Evolutionary conservation across 2,797 vertebrate species (phyloP).

Genomic region (Sciurus vulgaris): DNA sequence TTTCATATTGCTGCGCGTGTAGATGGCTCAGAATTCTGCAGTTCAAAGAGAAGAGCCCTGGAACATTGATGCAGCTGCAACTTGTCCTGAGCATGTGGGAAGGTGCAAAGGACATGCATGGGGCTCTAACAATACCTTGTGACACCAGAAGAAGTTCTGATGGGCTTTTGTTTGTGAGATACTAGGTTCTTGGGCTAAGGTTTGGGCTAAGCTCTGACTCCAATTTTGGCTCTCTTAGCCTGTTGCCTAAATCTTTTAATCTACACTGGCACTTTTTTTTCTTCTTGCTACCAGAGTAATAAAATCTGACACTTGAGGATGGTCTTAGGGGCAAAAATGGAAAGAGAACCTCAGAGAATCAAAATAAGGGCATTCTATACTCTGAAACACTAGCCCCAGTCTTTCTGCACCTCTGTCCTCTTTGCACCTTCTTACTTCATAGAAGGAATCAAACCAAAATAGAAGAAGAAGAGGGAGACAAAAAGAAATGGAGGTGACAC

Average conservation of each 20-base stretch:
- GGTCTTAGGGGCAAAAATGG: neutral
- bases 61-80: neutral
- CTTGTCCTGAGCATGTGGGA: neutral
- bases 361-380: neutral
- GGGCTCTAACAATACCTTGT: neutral
- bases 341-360: conserved; percentile 18
- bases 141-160: neutral
- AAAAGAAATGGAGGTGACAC: conserved; percentile 23
- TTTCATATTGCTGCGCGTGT: neutral
- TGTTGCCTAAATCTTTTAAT: conserved; percentile 53
- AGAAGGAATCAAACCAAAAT: conserved; percentile 23
- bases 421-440: conserved; percentile 9
- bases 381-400: neutral
- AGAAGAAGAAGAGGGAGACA: conserved; percentile 19
- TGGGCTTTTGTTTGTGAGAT: conserved; percentile 1
- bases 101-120: neutral
- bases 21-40: neutral
- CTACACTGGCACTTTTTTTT: neutral
- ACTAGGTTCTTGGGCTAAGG: neutral
- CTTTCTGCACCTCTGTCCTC: conserved; percentile 35
- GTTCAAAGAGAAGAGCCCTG: neutral
- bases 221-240: conserved; percentile 10
- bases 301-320: conserved; percentile 3
- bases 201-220: neutral
- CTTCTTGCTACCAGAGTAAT: conserved; percentile 45